Evolutionary conservation across 2,113 vertebrate genomes (phyloP).

Genomic region (Erpornis zantholeuca): DNA sequence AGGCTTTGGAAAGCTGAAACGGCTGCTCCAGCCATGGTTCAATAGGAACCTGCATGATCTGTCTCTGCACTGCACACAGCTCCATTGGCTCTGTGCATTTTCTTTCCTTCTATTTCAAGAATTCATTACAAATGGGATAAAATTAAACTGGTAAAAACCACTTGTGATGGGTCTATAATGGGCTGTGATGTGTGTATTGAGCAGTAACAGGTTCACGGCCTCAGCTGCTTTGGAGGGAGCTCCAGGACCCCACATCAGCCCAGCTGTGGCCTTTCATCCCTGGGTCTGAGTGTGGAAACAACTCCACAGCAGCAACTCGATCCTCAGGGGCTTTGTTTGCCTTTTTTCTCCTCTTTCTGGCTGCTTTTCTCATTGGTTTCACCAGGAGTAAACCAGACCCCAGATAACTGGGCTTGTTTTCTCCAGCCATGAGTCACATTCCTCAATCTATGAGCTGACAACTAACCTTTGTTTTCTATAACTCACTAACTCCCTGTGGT

Average conservation of each 20-base stretch:
- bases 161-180: background rate
- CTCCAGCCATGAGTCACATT: background rate
- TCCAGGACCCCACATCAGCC: background rate
- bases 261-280: rapidly evolving
- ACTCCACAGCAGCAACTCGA: rapidly evolving
- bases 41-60: background rate
- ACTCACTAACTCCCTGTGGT: background rate
- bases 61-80: background rate
- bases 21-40: rapidly evolving
- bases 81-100: background rate
- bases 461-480: background rate
- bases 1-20: background rate
- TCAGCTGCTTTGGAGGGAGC: background rate
- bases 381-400: background rate
- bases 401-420: background rate
- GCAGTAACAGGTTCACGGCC: rapidly evolving
- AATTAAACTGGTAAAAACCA: background rate
- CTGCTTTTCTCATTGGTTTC: background rate
- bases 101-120: background rate
- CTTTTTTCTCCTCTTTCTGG: background rate
- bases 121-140: background rate
- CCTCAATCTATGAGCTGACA: background rate
- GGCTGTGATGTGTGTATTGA: background rate
- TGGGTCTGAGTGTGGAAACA: background rate
- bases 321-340: background rate